Percentiles rank a stretch among this genome's conserved stretches.
Evolutionary conservation across 2,797 vertebrate species (phyloP).

Genomic region (Pempheris klunzingeri): DNA sequence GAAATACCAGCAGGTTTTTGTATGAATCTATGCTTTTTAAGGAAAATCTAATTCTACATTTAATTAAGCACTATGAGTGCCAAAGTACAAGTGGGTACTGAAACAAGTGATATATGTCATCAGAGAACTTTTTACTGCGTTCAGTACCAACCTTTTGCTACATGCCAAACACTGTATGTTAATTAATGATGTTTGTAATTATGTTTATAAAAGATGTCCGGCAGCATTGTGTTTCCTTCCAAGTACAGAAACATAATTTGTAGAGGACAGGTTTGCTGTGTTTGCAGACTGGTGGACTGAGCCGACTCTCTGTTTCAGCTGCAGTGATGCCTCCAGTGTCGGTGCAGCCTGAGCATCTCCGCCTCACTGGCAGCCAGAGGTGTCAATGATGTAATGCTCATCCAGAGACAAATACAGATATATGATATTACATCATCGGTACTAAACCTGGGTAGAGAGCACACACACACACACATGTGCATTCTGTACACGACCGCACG

Average conservation of each 20-base stretch:
- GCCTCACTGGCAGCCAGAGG: conserved; percentile 56
- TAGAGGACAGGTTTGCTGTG: neutral
- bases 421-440: conserved; percentile 82
- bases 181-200: neutral
- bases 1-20: too few relatives aligned
- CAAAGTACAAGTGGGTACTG: neutral
- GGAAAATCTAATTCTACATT: too few relatives aligned
- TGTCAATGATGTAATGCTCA: conserved; percentile 82
- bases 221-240: neutral
- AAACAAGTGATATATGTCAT: too few relatives aligned
- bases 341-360: conserved; percentile 55
- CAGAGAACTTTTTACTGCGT: neutral
- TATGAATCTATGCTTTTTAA: too few relatives aligned
- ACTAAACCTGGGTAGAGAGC: conserved; percentile 62
- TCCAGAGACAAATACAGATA: conserved; percentile 70
- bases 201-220: neutral
- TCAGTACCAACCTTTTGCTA: neutral
- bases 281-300: conserved; percentile 24
- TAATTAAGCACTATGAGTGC: neutral
- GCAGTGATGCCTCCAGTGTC: conserved; percentile 37
- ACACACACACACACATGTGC: conserved; percentile 23
- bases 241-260: neutral
- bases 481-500: conserved; percentile 45
- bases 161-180: neutral
- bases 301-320: conserved; percentile 36